Percentiles rank a stretch among this genome's conserved stretches.
Evolutionary conservation across 2,113 vertebrate genomes (phyloP).

Genomic region (Chaetops frenatus): DNA sequence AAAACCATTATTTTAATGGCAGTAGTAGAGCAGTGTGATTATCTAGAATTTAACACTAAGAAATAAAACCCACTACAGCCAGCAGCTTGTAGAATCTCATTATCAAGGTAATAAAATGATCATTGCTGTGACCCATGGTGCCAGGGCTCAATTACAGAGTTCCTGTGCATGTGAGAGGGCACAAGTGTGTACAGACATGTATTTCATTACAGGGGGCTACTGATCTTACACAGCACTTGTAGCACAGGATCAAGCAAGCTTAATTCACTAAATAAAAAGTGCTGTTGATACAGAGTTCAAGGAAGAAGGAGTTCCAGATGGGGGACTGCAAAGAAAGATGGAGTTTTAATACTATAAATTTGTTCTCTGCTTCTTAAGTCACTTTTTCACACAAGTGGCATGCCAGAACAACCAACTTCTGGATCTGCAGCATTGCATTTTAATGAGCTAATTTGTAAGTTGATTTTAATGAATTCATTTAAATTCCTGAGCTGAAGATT

Average conservation of each 20-base stretch:
- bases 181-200: neutral
- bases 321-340: neutral
- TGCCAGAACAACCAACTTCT: constrained; percentile 10
- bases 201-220: neutral
- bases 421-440: neutral
- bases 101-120: neutral
- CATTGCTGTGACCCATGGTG: neutral
- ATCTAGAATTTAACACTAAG: neutral
- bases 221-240: neutral
- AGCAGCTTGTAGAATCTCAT: neutral
- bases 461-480: constrained; percentile 62
- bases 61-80: neutral
- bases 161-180: neutral
- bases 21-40: neutral
- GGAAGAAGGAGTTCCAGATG: neutral
- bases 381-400: constrained; percentile 2
- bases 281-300: neutral
- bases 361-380: neutral
- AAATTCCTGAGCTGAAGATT: constrained; percentile 58
- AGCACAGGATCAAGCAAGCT: neutral
- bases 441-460: constrained; percentile 54
- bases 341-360: neutral
- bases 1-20: neutral
- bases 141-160: neutral
- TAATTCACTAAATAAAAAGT: neutral